Evolutionary conservation across 2,888 invertebrate species (phyloP).

Genomic region (Nephrotoma guestfalica): DNA sequence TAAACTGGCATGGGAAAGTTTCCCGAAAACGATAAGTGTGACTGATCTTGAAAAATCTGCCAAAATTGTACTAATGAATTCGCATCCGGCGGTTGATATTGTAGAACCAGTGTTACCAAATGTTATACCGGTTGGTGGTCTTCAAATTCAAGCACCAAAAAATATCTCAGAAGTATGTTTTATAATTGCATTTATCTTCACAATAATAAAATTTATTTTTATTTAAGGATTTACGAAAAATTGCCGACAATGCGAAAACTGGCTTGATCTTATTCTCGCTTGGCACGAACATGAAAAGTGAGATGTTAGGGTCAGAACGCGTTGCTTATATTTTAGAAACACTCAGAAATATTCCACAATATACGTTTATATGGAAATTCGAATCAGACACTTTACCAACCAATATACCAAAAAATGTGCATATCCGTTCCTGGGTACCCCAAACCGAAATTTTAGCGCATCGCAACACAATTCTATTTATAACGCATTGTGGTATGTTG

Average conservation of each 20-base stretch:
- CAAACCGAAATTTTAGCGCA: slow-evolving; percentile 33
- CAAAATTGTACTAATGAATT: slow-evolving; percentile 13
- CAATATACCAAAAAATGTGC: slow-evolving; percentile 30
- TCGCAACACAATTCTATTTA: slow-evolving; percentile 19
- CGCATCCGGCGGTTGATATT: slow-evolving; percentile 12
- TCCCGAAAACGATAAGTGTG: not conserved
- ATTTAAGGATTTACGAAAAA: slow-evolving; percentile 17
- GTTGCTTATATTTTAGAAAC: slow-evolving; percentile 17
- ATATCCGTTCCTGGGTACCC: slow-evolving; percentile 34
- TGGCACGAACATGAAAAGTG: slow-evolving; percentile 21
- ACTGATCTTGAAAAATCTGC: not conserved
- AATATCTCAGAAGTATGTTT: slow-evolving; percentile 11
- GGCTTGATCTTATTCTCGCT: slow-evolving; percentile 27
- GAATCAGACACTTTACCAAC: slow-evolving; percentile 11
- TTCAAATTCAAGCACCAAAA: slow-evolving; percentile 14
- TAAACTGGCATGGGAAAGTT: not conserved
- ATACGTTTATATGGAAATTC: slow-evolving; percentile 29
- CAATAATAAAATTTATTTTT: not conserved
- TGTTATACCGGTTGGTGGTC: slow-evolving; percentile 15
- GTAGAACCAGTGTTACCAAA: slow-evolving; percentile 13
- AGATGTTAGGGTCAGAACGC: slow-evolving; percentile 12
- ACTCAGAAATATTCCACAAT: slow-evolving; percentile 20
- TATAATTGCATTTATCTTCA: not conserved
- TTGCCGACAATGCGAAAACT: slow-evolving; percentile 19
- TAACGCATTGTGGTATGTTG: slow-evolving; percentile 24